A percentile compares a stretch with the other conserved stretches of the same genome.
phyloP scores from a whole-genome alignment of 2,113 vertebrate genomes.

The Dryoscopus gambensis region DNA sequence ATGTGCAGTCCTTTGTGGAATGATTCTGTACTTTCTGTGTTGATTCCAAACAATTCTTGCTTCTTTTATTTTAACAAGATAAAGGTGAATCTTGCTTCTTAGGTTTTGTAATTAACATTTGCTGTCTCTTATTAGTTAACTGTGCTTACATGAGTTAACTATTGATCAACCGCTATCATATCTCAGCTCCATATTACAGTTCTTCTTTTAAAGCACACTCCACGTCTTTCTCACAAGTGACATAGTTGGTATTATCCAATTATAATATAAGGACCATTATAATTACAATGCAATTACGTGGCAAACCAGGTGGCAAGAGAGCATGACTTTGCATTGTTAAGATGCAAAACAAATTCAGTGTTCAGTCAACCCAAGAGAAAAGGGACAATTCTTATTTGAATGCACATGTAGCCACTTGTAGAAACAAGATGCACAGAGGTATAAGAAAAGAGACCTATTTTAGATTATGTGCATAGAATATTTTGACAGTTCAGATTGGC shows the following conservation, averaged over 20 bases:
- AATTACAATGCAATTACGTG: constrained; percentile 68
- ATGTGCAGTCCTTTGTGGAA: too few relatives aligned
- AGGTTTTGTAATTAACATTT: too few relatives aligned
- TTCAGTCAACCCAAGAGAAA: constrained; percentile 74
- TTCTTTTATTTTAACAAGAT: too few relatives aligned
- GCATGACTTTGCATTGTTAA: constrained; percentile 66
- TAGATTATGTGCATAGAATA: constrained; percentile 88
- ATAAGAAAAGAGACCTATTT: constrained; percentile 89
- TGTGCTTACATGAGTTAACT: too few relatives aligned
- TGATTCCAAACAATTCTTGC: too few relatives aligned
- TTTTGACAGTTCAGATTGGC: constrained; percentile 77
- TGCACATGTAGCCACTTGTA: constrained; percentile 80
- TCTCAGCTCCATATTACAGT: constrained; percentile 50
- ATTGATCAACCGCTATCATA: not conserved
- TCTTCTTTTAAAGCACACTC: constrained; percentile 47
- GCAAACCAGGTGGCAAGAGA: constrained; percentile 61
- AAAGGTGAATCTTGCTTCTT: too few relatives aligned
- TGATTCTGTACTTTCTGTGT: too few relatives aligned
- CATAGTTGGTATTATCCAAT: constrained; percentile 57
- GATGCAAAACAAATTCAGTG: constrained; percentile 73
- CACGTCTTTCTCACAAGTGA: constrained; percentile 23
- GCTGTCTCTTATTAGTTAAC: too few relatives aligned
- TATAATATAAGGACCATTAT: constrained; percentile 68
- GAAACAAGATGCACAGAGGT: constrained; percentile 85
- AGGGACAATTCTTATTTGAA: constrained; percentile 85